These are phyloP conservation scores for Tetraneura akinire DNA, from an alignment of 1,140 invertebrate species.

Conservation along the genomic window DNA sequence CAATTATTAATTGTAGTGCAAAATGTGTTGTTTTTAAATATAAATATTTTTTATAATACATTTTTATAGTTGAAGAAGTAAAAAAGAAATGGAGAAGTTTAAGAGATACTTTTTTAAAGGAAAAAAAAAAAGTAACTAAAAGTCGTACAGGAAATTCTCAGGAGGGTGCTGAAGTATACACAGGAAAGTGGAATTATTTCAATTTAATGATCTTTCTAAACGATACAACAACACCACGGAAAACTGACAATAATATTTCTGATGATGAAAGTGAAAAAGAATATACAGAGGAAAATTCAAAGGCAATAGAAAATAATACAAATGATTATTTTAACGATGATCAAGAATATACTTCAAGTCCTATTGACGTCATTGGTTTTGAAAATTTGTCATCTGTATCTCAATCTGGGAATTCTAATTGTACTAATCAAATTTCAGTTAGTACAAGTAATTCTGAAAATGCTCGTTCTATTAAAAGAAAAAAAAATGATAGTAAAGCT, in stretches of 20 bases:
- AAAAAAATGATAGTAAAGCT: too few relatives aligned
- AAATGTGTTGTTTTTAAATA: too few relatives aligned
- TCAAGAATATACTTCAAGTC: not conserved
- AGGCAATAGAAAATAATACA: not conserved
- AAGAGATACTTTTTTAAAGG: too few relatives aligned
- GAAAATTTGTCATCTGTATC: not conserved
- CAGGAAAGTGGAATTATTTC: not conserved
- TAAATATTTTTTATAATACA: too few relatives aligned
- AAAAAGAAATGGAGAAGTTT: too few relatives aligned
- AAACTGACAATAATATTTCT: not conserved
- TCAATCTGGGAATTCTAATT: too few relatives aligned
- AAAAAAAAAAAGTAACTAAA: not conserved
- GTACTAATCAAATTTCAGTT: too few relatives aligned
- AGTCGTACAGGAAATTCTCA: not conserved
- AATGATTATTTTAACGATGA: not conserved
- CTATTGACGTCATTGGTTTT: not conserved
- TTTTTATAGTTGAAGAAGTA: too few relatives aligned
- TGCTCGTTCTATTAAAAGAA: too few relatives aligned
- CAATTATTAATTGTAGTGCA: too few relatives aligned
- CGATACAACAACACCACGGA: not conserved
- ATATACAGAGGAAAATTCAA: not conserved
- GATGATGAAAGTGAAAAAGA: not conserved
- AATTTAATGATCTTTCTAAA: not conserved
- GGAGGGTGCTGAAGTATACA: not conserved
- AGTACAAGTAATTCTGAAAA: too few relatives aligned